phyloP scores from a whole-genome alignment of 2,113 vertebrate genomes.

The Brachirus orientalis region DNA sequence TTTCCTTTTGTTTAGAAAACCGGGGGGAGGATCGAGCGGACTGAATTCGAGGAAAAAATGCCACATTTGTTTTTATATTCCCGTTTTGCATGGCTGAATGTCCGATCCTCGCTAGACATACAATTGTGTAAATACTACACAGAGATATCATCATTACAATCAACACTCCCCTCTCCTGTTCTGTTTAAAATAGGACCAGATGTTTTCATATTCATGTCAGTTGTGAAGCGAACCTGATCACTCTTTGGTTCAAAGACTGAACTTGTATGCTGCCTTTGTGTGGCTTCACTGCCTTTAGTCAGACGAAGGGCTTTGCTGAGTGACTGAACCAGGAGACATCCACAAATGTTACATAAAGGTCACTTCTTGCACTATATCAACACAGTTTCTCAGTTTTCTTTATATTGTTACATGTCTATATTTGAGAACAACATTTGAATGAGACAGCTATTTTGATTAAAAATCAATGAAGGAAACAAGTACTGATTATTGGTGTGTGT shows the following conservation, averaged over 20 bases:
- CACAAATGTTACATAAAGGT: conserved; percentile 33
- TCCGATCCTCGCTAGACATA: conserved; percentile 23
- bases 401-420: background rate
- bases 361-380: conserved; percentile 7
- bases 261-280: conserved; percentile 40
- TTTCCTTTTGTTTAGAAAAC: conserved; percentile 57
- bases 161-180: conserved; percentile 50
- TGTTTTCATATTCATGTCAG: conserved; percentile 55
- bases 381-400: conserved; percentile 10
- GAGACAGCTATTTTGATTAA: background rate
- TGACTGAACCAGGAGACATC: conserved; percentile 37
- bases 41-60: conserved; percentile 43
- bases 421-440: background rate
- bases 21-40: conserved; percentile 42
- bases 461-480: background rate
- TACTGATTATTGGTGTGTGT: background rate
- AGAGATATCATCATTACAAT: conserved; percentile 56
- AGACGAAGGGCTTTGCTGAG: conserved; percentile 44
- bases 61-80: conserved; percentile 52
- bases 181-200: conserved; percentile 64
- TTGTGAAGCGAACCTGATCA: conserved; percentile 57
- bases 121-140: conserved; percentile 48
- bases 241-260: conserved; percentile 51
- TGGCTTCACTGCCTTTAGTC: conserved; percentile 43
- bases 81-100: conserved; percentile 51